Base-by-base conservation (phyloP, 2,888 invertebrate genomes). In the Trissonchulus latispiculum region DNA sequence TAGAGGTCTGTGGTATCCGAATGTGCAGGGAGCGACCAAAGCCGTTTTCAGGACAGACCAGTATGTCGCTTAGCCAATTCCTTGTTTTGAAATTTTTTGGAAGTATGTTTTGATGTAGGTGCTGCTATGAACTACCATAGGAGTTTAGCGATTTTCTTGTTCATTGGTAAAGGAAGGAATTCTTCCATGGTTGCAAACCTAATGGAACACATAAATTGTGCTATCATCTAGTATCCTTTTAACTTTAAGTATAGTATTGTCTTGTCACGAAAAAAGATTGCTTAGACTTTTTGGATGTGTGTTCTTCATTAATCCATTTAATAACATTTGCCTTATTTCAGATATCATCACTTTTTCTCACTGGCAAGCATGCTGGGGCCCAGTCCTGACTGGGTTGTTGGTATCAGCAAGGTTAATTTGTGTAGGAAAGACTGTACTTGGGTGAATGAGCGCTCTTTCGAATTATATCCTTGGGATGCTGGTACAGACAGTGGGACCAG, bases 381-480 rank as follows among this genome's bases (percentile, higher is more conserved):
- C 0, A 95, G 95, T 0, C 97, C 97, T 0, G 97, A 97, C 84
- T 97, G 97, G 97, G 91, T 95, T 73, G 91, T 95, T 0, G 96
- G 96, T 0, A 90, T 96, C 0, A 70, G 74, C n/a, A 92, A 92
- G 0, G 84, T 96, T 77, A 94, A 97, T 81, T 87, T 97, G 1
- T 97, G 97, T 83, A 87, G 91, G 74, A 81, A 84, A 48, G 94
- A 97, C 84, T 95, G 97, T 81, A 90, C 92, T 0, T 97, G 97
- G 97, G 87, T 90, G 0, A 89, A 89, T 76, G 89, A 89, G 62
- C 89, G 90, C 80, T 88, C 89, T 0, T 87, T 96, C 72, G 92
- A 95, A 80, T 86, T 97, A 61, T 94, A 91, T 83, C 96, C 97
- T 0, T 95, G 92, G 88, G 97, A 97, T 83, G 92, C 93, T 8